Conservation (phyloP, 2,113 vertebrate species). For the Protobothrops flavoviridis region DNA sequence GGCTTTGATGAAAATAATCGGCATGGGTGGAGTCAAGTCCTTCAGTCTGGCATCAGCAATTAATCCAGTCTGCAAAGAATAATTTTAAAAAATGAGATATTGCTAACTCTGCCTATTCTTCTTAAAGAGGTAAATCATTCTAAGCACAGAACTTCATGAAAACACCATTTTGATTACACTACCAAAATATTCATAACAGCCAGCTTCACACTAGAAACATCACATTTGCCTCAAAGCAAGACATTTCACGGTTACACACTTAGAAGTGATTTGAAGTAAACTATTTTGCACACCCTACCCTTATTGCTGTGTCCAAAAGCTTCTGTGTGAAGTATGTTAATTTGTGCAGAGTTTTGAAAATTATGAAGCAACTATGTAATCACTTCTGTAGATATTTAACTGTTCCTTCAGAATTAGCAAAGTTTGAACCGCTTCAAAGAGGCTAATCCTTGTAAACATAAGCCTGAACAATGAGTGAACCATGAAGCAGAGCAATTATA, state of each 20-base stretch:
- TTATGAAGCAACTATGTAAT: background rate
- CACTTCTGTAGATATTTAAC: background rate
- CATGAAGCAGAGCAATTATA: background rate
- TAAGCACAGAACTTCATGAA: background rate
- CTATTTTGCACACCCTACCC: background rate
- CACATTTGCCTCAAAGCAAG: background rate
- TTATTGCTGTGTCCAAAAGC: background rate
- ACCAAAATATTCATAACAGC: background rate
- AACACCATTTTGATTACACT: background rate
- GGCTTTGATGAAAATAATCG: conserved; percentile 88
- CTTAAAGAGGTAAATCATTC: background rate
- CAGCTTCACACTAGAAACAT: background rate
- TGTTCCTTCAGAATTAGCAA: background rate
- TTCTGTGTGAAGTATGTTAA: background rate
- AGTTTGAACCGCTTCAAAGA: background rate
- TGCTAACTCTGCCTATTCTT: background rate
- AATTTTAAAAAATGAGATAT: background rate
- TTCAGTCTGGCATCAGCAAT: conserved; percentile 85
- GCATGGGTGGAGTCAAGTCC: conserved; percentile 87
- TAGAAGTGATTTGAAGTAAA: background rate
- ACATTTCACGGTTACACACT: background rate
- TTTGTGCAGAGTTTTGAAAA: background rate
- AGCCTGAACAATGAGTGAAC: background rate
- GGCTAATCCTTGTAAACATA: background rate
- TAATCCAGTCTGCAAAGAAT: conserved; percentile 72